Evolutionary conservation across 1,140 invertebrate genomes (phyloP), one percentile per base, ranked within the genome.

Genomic region (Drosophila kurseongensis): DNA sequence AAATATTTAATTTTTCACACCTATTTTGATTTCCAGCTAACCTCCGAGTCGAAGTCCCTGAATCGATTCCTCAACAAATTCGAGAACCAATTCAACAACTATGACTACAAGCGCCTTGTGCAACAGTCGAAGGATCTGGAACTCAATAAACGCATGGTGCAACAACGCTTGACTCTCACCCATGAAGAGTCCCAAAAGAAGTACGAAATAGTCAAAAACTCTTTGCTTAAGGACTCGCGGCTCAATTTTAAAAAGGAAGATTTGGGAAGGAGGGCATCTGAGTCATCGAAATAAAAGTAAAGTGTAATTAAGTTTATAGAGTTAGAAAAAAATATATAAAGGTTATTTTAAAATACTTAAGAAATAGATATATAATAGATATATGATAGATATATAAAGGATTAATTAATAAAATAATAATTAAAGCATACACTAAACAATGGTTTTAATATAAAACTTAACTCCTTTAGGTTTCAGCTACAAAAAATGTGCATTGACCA

Each of bases 161-260:
- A 92, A 16, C 90, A 92, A 60, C 76, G 91, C 0, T 42, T 92
- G 29, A 89, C 81, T 0, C 18, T 90, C 0, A 91, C 90, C 4
- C 89, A 92, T 38, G 82, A 92, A 14, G 85, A 91, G 36, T 88
- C 91, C 1, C 80, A 92, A 13, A 89, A 91, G 23, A 92, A 92
- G 44, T 92, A 91, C 50, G 91, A 91, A 29, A 54, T 65, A 14
- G 89, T 92, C 0, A 92, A 92, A 32, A 72, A 60, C 8, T 78
- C 85, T 0, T 55, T 92, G 44, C 51, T 76, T 3, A 79, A 76
- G 40, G 91, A 92, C 54, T 10, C 54, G 10, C 72, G 91, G 6
- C 51, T 92, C 4, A 83, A 86, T 45, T 51, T 92, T 0, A 78
- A 59, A 23, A 40, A 14, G 38, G 61, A 71, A 1, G 67, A 77